These are phyloP conservation scores for Tokudaia muenninki DNA, from an alignment of 2,797 vertebrate genomes.

Conservation along the genomic window DNA sequence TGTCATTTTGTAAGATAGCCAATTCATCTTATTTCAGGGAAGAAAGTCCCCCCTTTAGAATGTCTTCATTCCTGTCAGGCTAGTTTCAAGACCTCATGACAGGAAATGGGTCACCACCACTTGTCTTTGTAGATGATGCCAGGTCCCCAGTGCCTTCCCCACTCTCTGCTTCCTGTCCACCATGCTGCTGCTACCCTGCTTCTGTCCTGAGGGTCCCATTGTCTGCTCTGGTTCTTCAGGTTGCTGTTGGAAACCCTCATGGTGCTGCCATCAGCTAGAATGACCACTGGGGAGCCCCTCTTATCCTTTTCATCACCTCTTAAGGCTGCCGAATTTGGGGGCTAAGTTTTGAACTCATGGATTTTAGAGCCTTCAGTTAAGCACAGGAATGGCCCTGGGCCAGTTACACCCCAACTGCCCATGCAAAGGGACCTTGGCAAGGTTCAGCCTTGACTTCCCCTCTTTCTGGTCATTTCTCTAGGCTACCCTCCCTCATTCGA, in stretches of 20 bases:
- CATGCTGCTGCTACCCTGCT: too few species aligned
- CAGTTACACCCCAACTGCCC: background rate
- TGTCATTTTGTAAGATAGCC: background rate
- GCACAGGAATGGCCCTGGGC: background rate
- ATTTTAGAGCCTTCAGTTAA: background rate
- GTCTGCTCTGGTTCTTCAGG: background rate
- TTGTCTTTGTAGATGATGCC: background rate
- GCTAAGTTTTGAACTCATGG: background rate
- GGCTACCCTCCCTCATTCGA: background rate
- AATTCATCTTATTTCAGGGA: background rate
- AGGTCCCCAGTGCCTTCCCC: background rate
- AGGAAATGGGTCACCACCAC: background rate
- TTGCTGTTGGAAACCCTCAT: background rate
- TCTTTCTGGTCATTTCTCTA: background rate
- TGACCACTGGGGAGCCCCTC: background rate
- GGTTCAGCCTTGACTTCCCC: background rate
- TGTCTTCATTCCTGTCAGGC: background rate
- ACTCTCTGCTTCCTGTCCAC: background rate
- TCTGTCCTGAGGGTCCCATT: too few species aligned
- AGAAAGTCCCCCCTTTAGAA: background rate
- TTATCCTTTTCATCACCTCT: background rate
- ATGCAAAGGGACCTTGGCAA: background rate
- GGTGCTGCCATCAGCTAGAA: background rate
- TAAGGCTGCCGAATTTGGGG: background rate
- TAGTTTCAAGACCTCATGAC: too few species aligned